Percentiles rank a stretch among this genome's conserved stretches.
These are phyloP conservation scores for Tokudaia tokunoshimensis DNA, from an alignment of 2,797 vertebrate species.

Conservation along the genomic window DNA sequence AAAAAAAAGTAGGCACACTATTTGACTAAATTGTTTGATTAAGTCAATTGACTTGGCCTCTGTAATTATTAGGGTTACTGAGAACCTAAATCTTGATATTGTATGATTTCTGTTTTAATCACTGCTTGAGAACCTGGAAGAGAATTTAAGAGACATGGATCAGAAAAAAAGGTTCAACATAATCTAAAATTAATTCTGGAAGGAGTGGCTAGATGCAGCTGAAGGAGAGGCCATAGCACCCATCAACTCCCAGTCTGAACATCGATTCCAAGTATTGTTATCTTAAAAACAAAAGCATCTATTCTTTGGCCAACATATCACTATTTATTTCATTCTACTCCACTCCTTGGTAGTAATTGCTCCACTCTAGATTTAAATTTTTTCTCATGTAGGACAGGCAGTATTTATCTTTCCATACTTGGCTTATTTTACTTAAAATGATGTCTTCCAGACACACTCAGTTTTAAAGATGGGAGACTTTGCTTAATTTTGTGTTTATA, in stretches of 20 bases:
- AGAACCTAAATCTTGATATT: slow-evolving; percentile 49
- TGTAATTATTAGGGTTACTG: slow-evolving; percentile 3
- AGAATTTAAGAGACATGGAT: neutral
- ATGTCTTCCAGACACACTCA: neutral
- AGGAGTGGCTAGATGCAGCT: neutral
- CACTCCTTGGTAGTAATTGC: neutral
- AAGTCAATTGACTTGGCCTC: slow-evolving; percentile 52
- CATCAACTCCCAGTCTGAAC: neutral
- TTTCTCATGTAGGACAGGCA: neutral
- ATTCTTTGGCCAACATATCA: neutral
- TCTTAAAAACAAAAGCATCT: neutral
- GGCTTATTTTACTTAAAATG: neutral
- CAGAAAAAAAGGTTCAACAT: neutral
- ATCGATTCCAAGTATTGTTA: neutral
- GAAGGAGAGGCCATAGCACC: neutral
- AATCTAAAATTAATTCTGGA: slow-evolving; percentile 49
- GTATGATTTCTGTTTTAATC: slow-evolving; percentile 28
- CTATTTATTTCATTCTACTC: neutral
- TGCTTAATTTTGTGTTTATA: neutral
- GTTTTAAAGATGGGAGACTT: neutral
- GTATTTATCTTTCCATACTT: neutral
- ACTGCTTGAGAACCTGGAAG: slow-evolving; percentile 28
- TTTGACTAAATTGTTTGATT: slow-evolving; percentile 45
- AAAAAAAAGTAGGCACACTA: slow-evolving; percentile 44
- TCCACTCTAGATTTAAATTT: neutral